Evolutionary conservation across 2,888 invertebrate genomes (phyloP).

Genomic region (Perithous albicinctus): DNA sequence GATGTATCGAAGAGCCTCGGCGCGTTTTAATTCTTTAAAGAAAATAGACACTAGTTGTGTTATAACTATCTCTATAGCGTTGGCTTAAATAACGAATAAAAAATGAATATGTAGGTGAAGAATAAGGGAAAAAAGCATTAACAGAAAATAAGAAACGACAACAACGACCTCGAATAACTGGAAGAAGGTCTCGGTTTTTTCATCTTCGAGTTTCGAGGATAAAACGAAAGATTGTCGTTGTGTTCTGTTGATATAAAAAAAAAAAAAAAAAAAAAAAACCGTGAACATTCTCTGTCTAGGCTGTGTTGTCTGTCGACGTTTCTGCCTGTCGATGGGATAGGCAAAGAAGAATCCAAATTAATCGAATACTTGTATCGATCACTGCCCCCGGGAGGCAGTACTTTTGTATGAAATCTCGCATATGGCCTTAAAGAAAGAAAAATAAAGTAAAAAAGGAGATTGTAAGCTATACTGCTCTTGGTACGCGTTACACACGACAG

Average conservation of each 20-base stretch:
- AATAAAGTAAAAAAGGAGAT: not conserved
- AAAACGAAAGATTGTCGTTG: slow-evolving; percentile 64
- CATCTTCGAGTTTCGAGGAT: not conserved
- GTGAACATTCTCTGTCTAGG: slow-evolving; percentile 83
- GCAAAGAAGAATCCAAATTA: slow-evolving; percentile 75
- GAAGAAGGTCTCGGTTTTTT: not conserved
- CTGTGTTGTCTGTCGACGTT: slow-evolving; percentile 77
- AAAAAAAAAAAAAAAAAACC: slow-evolving; percentile 72
- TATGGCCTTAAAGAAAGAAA: slow-evolving; percentile 79
- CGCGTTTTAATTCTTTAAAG: slow-evolving; percentile 46
- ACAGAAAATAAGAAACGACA: not conserved
- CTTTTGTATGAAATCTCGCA: slow-evolving; percentile 76
- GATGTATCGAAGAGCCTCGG: slow-evolving; percentile 37
- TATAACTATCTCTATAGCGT: slow-evolving; percentile 18
- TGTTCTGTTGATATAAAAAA: too few relatives aligned
- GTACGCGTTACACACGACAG: not conserved
- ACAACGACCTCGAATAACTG: not conserved
- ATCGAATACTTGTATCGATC: slow-evolving; percentile 73
- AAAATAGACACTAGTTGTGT: slow-evolving; percentile 6
- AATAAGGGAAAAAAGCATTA: not conserved
- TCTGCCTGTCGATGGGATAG: slow-evolving; percentile 67
- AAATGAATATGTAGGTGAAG: not conserved
- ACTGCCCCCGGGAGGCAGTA: slow-evolving; percentile 72
- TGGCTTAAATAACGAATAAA: slow-evolving; percentile 21
- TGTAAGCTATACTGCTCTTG: not conserved